Conservation (phyloP, 2,888 invertebrate species). For the Halictus ligatus region DNA sequence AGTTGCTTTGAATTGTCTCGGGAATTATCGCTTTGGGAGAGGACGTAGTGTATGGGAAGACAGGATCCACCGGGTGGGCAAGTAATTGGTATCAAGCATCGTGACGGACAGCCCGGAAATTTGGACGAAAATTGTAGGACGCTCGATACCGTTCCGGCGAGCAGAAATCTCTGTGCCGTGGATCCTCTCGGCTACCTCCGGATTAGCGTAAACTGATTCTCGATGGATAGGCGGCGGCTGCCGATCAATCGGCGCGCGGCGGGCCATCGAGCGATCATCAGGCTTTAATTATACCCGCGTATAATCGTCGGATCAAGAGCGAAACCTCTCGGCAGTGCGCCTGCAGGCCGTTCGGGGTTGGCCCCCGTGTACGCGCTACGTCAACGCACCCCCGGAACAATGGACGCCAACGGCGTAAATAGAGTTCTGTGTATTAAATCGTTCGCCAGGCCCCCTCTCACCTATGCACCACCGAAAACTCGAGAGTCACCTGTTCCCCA, state of each 20-base stretch:
- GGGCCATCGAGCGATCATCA: slow-evolving; percentile 42
- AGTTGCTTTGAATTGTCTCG: too few relatives aligned
- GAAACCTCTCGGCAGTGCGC: slow-evolving; percentile 12
- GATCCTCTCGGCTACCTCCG: slow-evolving; percentile 1
- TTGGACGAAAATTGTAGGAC: not conserved
- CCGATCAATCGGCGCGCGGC: slow-evolving; percentile 34
- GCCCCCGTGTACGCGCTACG: slow-evolving; percentile 4
- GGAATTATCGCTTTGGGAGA: too few relatives aligned
- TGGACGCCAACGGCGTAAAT: slow-evolving; percentile 13
- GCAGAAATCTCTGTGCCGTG: not conserved
- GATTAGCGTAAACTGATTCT: slow-evolving; percentile 36
- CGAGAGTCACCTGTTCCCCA: slow-evolving; percentile 14
- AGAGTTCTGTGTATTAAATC: slow-evolving; percentile 48
- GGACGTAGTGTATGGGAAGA: too few relatives aligned
- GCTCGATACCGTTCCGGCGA: not conserved
- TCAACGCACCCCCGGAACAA: slow-evolving; percentile 20
- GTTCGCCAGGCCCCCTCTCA: not conserved
- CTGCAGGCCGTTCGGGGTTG: slow-evolving; percentile 20
- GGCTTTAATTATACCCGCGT: slow-evolving; percentile 51
- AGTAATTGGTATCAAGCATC: not conserved
- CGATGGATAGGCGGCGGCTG: not conserved
- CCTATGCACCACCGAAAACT: not conserved
- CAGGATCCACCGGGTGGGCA: not conserved
- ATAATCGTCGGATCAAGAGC: slow-evolving; percentile 26
- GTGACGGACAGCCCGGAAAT: not conserved